Evolutionary conservation across 2,888 invertebrate species (phyloP).

Genomic region (Tillus elongatus): DNA sequence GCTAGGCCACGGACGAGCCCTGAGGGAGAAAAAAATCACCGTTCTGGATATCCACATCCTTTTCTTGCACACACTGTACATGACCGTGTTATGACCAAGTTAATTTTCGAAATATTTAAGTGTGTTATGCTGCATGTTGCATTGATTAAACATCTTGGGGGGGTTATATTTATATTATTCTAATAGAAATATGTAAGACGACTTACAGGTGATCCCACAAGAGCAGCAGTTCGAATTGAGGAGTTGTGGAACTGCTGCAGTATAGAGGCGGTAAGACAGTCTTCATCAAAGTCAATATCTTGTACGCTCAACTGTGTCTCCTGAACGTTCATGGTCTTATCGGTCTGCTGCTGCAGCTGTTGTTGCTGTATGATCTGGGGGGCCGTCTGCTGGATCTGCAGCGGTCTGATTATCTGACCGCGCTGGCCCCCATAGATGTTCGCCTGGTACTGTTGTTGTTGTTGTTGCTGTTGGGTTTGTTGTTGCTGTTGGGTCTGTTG

Average conservation of each 20-base stretch:
- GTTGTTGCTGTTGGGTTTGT: slow-evolving; percentile 37
- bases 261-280: slow-evolving; percentile 36
- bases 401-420: slow-evolving; percentile 35
- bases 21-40: too few species aligned
- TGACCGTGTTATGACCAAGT: too few species aligned
- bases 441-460: slow-evolving; percentile 18
- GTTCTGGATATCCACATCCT: too few species aligned
- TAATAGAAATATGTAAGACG: too few species aligned
- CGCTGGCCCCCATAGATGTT: slow-evolving; percentile 17
- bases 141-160: too few species aligned
- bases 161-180: too few species aligned
- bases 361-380: slow-evolving; percentile 10
- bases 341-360: slow-evolving; percentile 19
- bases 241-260: slow-evolving; percentile 38
- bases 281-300: slow-evolving; percentile 34
- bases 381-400: slow-evolving; percentile 33
- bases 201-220: slow-evolving; percentile 36
- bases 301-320: slow-evolving; percentile 34
- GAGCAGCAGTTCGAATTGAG: slow-evolving; percentile 31
- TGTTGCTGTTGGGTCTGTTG: slow-evolving; percentile 39
- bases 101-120: too few species aligned
- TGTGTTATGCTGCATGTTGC: too few species aligned
- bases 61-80: too few species aligned
- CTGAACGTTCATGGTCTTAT: slow-evolving; percentile 26
- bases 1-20: too few species aligned